Percentiles rank a stretch among this genome's conserved stretches.
phyloP scores from a whole-genome alignment of 2,113 vertebrate species.

The Cyphomyrus discorhynchus region DNA sequence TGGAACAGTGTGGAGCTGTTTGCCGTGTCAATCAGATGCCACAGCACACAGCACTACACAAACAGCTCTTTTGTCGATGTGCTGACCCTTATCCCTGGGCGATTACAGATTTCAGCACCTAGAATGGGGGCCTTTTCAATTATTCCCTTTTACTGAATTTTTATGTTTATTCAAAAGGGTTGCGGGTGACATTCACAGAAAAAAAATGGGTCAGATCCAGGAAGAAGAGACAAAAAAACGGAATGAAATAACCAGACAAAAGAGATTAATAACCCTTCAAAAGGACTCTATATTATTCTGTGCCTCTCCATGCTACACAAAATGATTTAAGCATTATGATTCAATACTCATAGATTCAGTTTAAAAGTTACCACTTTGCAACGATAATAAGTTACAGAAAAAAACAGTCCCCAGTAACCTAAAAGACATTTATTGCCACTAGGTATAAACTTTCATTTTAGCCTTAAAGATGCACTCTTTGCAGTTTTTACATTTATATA shows the following conservation, averaged over 20 bases:
- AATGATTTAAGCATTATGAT: background rate
- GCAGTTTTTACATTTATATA: background rate
- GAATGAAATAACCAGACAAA: background rate
- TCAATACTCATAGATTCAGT: background rate
- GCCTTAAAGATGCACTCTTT: background rate
- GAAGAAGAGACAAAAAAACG: background rate
- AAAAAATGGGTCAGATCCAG: constrained; percentile 6
- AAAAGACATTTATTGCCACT: background rate
- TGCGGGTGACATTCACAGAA: background rate
- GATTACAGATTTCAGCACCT: constrained; percentile 55
- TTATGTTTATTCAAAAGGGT: constrained; percentile 10
- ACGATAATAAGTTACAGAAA: background rate
- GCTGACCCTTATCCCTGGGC: constrained; percentile 39
- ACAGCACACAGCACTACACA: constrained; percentile 48
- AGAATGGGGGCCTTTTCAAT: constrained; percentile 17
- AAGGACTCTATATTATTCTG: background rate
- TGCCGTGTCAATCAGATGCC: constrained; percentile 60
- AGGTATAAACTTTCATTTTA: background rate
- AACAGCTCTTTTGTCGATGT: constrained; percentile 46
- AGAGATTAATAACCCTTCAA: constrained; percentile 1
- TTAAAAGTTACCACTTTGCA: background rate
- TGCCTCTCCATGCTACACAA: background rate
- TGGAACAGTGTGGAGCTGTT: constrained; percentile 54
- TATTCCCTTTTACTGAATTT: constrained; percentile 5
- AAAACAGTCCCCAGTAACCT: background rate